Conservation (phyloP, 2,113 vertebrate species). For the Varanus komodoensis region DNA sequence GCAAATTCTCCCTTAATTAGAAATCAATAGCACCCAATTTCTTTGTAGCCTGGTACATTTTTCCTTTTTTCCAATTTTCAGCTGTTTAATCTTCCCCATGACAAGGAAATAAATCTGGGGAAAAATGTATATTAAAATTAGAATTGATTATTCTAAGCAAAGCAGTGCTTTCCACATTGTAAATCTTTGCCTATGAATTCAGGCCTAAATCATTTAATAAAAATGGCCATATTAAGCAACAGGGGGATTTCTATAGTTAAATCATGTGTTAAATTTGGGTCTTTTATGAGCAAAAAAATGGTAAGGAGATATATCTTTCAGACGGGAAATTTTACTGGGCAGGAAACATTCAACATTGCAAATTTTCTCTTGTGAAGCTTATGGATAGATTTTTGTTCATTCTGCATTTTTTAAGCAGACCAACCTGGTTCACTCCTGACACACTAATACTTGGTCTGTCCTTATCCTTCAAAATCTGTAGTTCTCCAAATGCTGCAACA, state of each 20-base stretch:
- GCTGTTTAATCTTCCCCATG: constrained; percentile 67
- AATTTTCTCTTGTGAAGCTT: not conserved
- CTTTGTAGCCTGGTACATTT: constrained; percentile 60
- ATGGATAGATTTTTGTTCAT: not conserved
- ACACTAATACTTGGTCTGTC: not conserved
- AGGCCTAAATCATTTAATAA: constrained; percentile 60
- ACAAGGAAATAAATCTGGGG: constrained; percentile 70
- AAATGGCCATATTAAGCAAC: constrained; percentile 44
- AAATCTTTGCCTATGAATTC: constrained; percentile 58
- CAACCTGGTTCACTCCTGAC: not conserved
- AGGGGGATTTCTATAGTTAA: constrained; percentile 48
- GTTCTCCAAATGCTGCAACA: too few relatives aligned
- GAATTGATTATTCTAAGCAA: constrained; percentile 71
- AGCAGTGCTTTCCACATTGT: constrained; percentile 30
- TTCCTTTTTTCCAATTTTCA: constrained; percentile 67
- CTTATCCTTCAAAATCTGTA: not conserved
- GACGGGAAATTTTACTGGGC: not conserved
- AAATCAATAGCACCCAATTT: constrained; percentile 51
- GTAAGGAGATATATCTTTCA: not conserved
- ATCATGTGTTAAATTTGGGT: constrained; percentile 66
- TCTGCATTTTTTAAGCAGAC: not conserved
- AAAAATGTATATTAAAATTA: constrained; percentile 68
- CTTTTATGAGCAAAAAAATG: not conserved
- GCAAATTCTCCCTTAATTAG: constrained; percentile 61
- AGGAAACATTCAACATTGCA: not conserved